Percentiles rank a stretch among this genome's conserved stretches.
Conservation (phyloP, 2,113 vertebrate species). For the Ictalurus furcatus region DNA sequence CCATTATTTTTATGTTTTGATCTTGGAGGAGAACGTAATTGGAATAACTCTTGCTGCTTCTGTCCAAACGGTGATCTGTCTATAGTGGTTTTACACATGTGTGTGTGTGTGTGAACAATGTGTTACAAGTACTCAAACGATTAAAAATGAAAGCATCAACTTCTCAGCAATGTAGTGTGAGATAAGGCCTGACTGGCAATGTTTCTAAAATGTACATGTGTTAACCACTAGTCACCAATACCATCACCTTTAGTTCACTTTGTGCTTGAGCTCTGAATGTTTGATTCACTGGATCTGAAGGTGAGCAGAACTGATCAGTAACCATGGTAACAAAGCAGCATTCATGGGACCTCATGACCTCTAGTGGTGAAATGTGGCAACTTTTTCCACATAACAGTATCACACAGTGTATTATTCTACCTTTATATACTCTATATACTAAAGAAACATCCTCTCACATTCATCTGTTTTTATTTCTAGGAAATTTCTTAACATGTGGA, state of each 20-base stretch:
- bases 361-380: background rate
- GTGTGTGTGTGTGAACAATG: background rate
- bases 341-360: background rate
- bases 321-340: background rate
- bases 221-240: background rate
- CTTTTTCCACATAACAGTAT: background rate
- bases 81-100: background rate
- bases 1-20: background rate
- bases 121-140: background rate
- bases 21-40: background rate
- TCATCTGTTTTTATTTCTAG: too few relatives aligned
- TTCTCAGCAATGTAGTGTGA: background rate
- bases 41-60: background rate
- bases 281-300: background rate
- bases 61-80: background rate
- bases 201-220: too few relatives aligned
- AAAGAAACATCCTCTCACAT: too few relatives aligned
- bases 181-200: background rate
- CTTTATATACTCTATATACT: too few relatives aligned
- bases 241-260: background rate
- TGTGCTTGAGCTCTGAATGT: background rate
- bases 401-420: background rate
- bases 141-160: background rate
- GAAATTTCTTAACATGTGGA: too few relatives aligned
- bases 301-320: background rate